A percentile compares a stretch with the other conserved stretches of the same genome.
These are phyloP conservation scores for Drosophila maculinotata DNA, from an alignment of 2,888 invertebrate species.

Conservation along the genomic window DNA sequence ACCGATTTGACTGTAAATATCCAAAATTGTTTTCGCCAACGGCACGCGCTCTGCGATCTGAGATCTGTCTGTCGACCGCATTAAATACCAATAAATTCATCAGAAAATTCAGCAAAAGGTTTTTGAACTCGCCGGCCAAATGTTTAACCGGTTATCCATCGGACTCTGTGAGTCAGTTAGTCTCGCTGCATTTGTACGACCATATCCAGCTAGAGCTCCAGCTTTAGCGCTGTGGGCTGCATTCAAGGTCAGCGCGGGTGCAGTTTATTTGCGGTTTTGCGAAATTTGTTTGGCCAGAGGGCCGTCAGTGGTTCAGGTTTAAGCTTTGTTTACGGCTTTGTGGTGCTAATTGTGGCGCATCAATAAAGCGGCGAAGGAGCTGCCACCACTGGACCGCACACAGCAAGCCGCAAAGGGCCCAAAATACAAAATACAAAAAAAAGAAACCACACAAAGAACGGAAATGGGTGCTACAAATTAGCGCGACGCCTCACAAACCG, in stretches of 20 bases:
- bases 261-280: slow-evolving; percentile 70
- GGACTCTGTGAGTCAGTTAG: slow-evolving; percentile 41
- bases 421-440: neutral
- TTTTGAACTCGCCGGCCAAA: slow-evolving; percentile 71
- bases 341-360: slow-evolving; percentile 77
- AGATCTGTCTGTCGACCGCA: slow-evolving; percentile 51
- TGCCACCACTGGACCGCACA: slow-evolving; percentile 56
- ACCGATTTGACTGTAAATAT: slow-evolving; percentile 31
- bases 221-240: slow-evolving; percentile 36
- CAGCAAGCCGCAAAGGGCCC: slow-evolving; percentile 21
- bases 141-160: slow-evolving; percentile 51
- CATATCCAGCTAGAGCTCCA: slow-evolving; percentile 7
- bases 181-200: slow-evolving; percentile 21
- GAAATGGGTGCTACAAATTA: slow-evolving; percentile 80
- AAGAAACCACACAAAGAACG: slow-evolving; percentile 67
- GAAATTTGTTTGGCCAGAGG: slow-evolving; percentile 52
- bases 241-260: slow-evolving; percentile 66
- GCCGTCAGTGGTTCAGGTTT: slow-evolving; percentile 47
- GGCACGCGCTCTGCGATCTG: slow-evolving; percentile 64
- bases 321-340: slow-evolving; percentile 74
- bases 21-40: slow-evolving; percentile 49
- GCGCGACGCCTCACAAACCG: slow-evolving; percentile 43
- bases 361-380: slow-evolving; percentile 60
- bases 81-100: slow-evolving; percentile 78
- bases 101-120: slow-evolving; percentile 60